Conservation (phyloP, 2,797 vertebrate genomes). For the Kryptopterus vitreolus region DNA sequence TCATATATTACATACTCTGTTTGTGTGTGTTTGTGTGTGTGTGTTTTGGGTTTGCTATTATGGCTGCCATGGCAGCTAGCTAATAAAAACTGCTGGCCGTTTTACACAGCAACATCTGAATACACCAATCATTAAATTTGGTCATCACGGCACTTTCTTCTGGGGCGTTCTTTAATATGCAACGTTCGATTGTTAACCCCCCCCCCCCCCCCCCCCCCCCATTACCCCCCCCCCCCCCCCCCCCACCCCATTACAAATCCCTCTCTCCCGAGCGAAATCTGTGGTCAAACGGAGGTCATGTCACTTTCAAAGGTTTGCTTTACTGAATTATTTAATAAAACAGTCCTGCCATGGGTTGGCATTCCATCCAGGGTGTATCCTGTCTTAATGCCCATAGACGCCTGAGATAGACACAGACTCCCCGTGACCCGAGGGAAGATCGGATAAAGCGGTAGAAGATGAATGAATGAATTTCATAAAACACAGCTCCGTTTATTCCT, state of each 20-base stretch:
- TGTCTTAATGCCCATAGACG: no score
- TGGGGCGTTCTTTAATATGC: background rate
- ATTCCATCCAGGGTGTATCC: no score
- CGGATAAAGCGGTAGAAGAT: no score
- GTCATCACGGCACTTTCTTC: background rate
- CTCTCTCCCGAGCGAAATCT: background rate
- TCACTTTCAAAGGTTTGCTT: background rate
- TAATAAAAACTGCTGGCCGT: background rate
- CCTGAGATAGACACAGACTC: no score
- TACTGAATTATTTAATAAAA: background rate
- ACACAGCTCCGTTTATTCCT: slow-evolving; percentile 7
- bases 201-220: no score
- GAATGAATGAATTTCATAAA: no score
- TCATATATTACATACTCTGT: slow-evolving; percentile 27
- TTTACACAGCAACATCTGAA: background rate
- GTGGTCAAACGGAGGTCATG: background rate
- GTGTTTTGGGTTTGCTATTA: background rate
- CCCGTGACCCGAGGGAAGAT: no score
- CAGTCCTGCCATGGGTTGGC: no score
- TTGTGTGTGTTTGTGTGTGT: slow-evolving; percentile 1
- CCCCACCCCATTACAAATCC: no score
- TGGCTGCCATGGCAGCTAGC: slow-evolving; percentile 15
- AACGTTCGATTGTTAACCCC: no score
- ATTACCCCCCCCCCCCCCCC: no score
- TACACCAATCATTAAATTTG: background rate